phyloP scores from a whole-genome alignment of 2,113 vertebrate genomes.

The Tenebrosternarchus preto region DNA sequence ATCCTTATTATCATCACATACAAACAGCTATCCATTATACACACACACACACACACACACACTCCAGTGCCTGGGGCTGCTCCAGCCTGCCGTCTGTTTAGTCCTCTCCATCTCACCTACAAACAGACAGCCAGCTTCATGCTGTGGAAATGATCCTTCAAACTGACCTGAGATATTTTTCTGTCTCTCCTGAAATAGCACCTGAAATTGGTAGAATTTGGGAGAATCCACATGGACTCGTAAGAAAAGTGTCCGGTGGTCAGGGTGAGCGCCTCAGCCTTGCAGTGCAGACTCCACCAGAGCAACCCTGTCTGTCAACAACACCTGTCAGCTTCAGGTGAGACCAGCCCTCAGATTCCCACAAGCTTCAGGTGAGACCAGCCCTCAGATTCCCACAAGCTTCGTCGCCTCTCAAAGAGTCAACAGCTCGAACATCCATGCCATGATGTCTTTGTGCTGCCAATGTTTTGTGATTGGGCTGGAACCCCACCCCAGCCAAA shows the following conservation, averaged over 20 bases:
- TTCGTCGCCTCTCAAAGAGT: too few species aligned
- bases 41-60: conserved; percentile 9
- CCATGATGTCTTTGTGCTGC: too few species aligned
- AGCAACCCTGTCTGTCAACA: too few species aligned
- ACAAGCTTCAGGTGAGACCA: too few species aligned
- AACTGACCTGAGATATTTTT: background rate
- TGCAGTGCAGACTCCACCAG: too few species aligned
- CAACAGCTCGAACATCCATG: too few species aligned
- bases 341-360: too few species aligned
- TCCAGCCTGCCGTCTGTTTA: conserved; percentile 2
- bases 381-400: too few species aligned
- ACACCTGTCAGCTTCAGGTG: too few species aligned
- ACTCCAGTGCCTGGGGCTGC: background rate
- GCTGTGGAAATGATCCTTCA: background rate
- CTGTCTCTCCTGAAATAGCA: background rate
- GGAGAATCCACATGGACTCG: background rate
- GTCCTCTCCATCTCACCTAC: background rate
- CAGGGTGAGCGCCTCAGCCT: too few species aligned
- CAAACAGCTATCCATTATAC: background rate
- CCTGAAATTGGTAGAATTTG: background rate
- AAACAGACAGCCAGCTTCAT: background rate
- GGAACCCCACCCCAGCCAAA: background rate
- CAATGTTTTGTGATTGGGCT: background rate
- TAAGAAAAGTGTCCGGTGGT: too few species aligned
- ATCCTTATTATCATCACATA: background rate